Base-by-base conservation (phyloP, 1,140 invertebrate genomes). In the Sitophilus oryzae region DNA sequence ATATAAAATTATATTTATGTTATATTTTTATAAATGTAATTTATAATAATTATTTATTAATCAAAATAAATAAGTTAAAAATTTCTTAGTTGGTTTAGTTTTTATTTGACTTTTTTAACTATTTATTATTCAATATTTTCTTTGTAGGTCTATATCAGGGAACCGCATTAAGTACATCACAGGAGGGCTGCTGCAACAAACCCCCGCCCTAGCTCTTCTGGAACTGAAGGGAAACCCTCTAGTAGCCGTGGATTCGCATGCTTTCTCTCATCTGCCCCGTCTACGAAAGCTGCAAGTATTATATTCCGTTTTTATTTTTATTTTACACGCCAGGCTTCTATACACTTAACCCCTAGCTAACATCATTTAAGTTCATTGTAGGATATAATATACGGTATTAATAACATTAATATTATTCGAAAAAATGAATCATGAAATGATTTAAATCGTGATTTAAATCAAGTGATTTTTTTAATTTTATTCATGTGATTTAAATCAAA, bases 171-270 rank as follows among this genome's bases (percentile, higher is more conserved):
- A 77, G 53, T 79, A 76, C 61, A 78, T 88, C 42, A 76, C 78
- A 9, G 76, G 73, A 19, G 78, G 80, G 19, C 72, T 82, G 43
- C 72, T 88, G 18, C 79, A 80, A 56, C 74, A 77, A 53, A 71
- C 75, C 23, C 72, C 73, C 20, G 79, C 78, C 45, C 74, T 88
- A 38, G 71, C 78, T 30, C 75, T 83, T 11, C 63, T 87, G 35
- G 85, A 88, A 64, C 72, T 88, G 45, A 80, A 82, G 45, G 84
- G 83, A 5, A 88, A 88, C 76, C 85, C 85, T 3, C 73, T 86
- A 54, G 76, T 77, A 16, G 76, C 76, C 36, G 82, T 87, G 18
- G 78, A 84, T 56, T 66, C 75, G 2, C 76, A 80, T 36, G 79
- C 84, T 14, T 85, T 87, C 66, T 79, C 78, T 10, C 79, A 79